Conservation (phyloP, 2,113 vertebrate species). For the Coptodon bakossiorum region DNA sequence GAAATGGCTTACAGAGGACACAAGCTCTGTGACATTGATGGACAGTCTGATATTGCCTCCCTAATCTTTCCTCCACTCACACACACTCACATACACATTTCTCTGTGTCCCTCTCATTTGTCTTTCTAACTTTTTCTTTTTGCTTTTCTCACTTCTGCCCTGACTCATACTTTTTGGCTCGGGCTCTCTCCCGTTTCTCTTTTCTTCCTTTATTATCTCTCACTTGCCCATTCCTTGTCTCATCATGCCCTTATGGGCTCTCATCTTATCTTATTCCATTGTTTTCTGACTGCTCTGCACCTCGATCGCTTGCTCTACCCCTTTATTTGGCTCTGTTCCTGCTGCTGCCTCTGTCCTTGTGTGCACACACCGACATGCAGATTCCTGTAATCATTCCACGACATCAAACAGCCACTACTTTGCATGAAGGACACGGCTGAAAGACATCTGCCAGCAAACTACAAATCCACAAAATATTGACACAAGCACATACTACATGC, state of each 20-base stretch:
- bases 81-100: neutral
- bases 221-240: neutral
- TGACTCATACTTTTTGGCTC: neutral
- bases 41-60: conserved; percentile 65
- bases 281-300: conserved; percentile 4
- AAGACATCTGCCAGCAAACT: neutral
- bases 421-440: conserved; percentile 34
- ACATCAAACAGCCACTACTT: conserved; percentile 20
- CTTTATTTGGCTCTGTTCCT: neutral
- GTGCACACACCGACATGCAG: neutral
- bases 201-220: neutral
- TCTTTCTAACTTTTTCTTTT: neutral
- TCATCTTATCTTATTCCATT: neutral
- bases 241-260: neutral
- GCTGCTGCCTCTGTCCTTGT: conserved; percentile 16
- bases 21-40: conserved; percentile 61
- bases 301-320: neutral
- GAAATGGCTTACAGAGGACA: conserved; percentile 63
- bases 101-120: neutral
- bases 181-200: neutral
- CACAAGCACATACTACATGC: neutral
- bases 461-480: neutral
- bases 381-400: conserved; percentile 36
- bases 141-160: neutral
- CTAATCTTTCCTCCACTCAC: conserved; percentile 47